Conservation (phyloP, 23 tunicate species). For the Oikopleura dioica region DNA sequence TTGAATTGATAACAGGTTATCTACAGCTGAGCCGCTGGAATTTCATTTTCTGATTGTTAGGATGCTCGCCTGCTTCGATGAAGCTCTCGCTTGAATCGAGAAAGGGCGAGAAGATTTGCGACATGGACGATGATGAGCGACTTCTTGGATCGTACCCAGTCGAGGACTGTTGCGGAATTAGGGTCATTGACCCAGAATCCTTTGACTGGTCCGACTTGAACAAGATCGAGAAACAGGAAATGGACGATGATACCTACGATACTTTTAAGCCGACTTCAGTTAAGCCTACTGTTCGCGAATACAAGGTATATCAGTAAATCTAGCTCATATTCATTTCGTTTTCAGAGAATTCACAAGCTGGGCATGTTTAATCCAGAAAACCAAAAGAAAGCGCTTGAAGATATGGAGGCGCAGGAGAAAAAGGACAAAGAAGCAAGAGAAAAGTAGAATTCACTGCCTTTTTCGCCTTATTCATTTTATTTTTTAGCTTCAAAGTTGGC, state of each 20-base stretch:
- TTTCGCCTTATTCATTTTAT: too few species aligned
- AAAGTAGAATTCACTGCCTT: background rate
- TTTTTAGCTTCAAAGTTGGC: constrained; percentile 36
- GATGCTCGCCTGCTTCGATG: too few species aligned
- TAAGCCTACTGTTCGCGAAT: background rate
- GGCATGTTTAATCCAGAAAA: constrained; percentile 68
- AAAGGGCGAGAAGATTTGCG: too few species aligned
- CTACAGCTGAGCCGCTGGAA: too few species aligned
- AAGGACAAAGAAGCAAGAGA: constrained; percentile 26
- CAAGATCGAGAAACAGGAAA: constrained; percentile 41
- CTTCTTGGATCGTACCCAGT: too few species aligned
- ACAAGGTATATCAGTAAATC: background rate
- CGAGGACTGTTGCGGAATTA: too few species aligned
- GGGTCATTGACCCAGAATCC: background rate
- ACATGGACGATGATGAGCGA: too few species aligned
- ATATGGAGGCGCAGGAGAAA: constrained; percentile 17
- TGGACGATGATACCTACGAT: constrained; percentile 31
- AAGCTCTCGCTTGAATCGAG: too few species aligned
- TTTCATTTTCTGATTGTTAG: too few species aligned
- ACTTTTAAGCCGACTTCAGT: background rate
- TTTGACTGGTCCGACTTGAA: constrained; percentile 25
- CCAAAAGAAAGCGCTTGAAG: constrained; percentile 15
- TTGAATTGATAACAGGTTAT: background rate
- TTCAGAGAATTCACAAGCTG: constrained; percentile 26
- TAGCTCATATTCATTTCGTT: background rate